Evolutionary conservation across 2,113 vertebrate species (phyloP).

Genomic region (Zosterops pallidus): DNA sequence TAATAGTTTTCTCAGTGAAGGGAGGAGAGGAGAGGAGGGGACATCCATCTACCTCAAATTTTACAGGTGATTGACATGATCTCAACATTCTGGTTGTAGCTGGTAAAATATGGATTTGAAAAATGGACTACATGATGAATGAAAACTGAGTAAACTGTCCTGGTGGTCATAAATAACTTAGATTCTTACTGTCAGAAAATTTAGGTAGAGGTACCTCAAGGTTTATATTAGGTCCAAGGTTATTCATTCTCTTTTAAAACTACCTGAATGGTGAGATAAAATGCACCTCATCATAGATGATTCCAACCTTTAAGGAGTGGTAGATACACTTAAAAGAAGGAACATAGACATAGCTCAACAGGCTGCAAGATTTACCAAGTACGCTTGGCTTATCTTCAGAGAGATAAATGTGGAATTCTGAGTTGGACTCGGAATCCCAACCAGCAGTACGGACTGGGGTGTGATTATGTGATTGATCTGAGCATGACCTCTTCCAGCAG

Average conservation of each 20-base stretch:
- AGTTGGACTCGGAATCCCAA: not conserved
- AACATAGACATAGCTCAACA: not conserved
- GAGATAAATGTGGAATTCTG: not conserved
- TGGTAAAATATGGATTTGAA: not conserved
- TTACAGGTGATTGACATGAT: not conserved
- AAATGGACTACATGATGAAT: not conserved
- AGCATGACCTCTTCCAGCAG: not conserved
- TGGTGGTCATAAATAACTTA: not conserved
- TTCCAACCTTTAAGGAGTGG: not conserved
- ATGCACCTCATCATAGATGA: not conserved
- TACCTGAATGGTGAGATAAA: not conserved
- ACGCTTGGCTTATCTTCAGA: not conserved
- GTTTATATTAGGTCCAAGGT: not conserved
- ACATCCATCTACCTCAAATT: not conserved
- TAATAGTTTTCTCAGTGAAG: not conserved
- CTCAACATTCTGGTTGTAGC: not conserved
- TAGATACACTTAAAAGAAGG: not conserved
- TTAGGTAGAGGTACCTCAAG: not conserved
- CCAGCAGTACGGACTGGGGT: not conserved
- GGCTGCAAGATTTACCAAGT: not conserved
- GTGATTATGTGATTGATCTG: not conserved
- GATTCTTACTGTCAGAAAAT: not conserved
- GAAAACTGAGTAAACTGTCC: not conserved
- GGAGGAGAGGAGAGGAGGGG: not conserved
- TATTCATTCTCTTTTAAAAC: not conserved